Evolutionary conservation across 2,888 invertebrate species (phyloP), one percentile per base, ranked within the genome.

Genomic region (Xanthorhoe spadicearia): DNA sequence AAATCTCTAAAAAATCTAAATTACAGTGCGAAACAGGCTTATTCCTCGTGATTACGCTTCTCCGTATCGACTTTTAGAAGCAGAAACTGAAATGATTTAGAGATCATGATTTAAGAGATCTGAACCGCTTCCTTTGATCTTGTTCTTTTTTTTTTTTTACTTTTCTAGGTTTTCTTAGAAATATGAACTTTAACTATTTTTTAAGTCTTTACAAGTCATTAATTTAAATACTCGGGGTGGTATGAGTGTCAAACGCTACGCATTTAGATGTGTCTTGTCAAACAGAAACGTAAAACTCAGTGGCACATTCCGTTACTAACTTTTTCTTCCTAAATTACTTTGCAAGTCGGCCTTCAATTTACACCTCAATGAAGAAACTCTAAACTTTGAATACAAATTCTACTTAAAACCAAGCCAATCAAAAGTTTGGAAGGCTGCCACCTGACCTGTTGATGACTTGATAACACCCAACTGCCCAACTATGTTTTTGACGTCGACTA

Each of bases 341-440:
- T 74, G 70, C 64, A 79, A 83, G 81, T 82, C 80, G 76, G 78
- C 81, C 86, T 82, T 84, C 84, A 86, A 85, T 87, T 87, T 84
- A 84, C 86, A 87, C 86, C 83, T 84, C 82, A 84, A 82, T 84
- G 82, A 79, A 78, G 81, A 74, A 74, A 69, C 73, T 78, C 74
- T 76, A 78, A 83, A 84, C 77, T 84, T 82, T 80, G 78, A 83
- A 86, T 83, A 83, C 83, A 82, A 86, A 85, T 84, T 85, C 77
- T 81, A 81, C 78, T 83, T 84, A 80, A 84, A 84, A 82, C 77
- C 75, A 70, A 79, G 73, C 79, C 79, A 84, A 87, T 86, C 83
- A 80, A 81, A 86, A 86, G 77, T 86, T 86, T 73, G 66, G 64
- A 73, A 76, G 72, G 71, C 77, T 78, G 71, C 69, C 71, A 72